Base-by-base conservation (phyloP, 1,140 invertebrate species). In the Aphelinus atriplicis region DNA sequence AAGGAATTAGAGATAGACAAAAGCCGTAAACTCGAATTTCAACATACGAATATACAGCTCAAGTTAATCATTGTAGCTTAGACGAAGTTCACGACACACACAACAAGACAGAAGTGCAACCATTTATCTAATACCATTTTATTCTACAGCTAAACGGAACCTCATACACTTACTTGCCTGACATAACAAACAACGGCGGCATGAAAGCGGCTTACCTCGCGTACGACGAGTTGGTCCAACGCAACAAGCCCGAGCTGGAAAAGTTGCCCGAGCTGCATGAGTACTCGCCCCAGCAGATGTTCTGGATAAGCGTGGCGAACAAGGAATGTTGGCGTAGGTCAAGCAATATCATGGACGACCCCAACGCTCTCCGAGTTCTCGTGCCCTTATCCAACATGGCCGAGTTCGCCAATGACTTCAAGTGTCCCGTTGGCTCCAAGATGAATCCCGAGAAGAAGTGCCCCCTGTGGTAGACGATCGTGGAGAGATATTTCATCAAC, bases 401-500 rank as follows among this genome's bases (percentile, higher is more conserved):
- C 64, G 94, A 97, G 71, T 99, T 98, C 87, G 89, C 95, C 1
- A 86, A 90, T 71, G 95, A 97, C 85, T 98, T 97, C 87, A 92
- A 94, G 62, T 99, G 97, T 86, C 93, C 94, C 0, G 71, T 88
- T 1, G 93, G 92, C 2, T 92, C 94, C 0, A 91, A 90, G 48
- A 97, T 98, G 95, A 98, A 98, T 86, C 96, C 96, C 1, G 81
- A 84, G 10, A 90, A 95, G 0, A 98, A 97, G 84, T 99, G 97
- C 88, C 89, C 90, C 82, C 92, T 95, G 10, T 95, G 94, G 94
- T 95, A 92, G 88, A 80, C 9, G 9, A 53, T 9, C 3, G 51
- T 53, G 4, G 51, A 53, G 26, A 26, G 26, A 26, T 26, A 26
- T 26, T 26, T 26, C 26, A 26, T 26, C 26, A 26, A 26, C 26